Evolutionary conservation across 1,140 invertebrate species (phyloP), one percentile per base, ranked within the genome.

Genomic region (Drosophila serrata): DNA sequence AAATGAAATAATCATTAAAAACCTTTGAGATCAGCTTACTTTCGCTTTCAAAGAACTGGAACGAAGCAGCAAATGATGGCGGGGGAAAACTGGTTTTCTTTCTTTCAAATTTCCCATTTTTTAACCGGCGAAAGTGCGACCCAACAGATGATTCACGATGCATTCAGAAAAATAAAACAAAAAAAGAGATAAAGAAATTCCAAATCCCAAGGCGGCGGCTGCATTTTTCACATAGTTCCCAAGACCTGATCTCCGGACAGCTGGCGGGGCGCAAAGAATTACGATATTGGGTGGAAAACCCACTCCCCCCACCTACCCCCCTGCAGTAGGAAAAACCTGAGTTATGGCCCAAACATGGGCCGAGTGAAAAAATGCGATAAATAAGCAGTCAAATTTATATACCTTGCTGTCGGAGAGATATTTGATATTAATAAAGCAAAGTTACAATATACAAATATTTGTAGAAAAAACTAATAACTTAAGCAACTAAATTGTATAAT

Each of bases 91-190:
- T 65, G 65, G 65, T 65, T 22, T 35, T 12, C 15, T 12, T 22
- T 57, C 12, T 19, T 31, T 13, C 8, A 6, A 13, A 33, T 51
- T 33, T 51, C n/a, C n/a, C 49, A 35, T 4, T 29, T 48, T 48
- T 53, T 13, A 15, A 15, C 13, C 45, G 31, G 62, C 37, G 65
- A 69, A 69, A 69, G 65, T 69, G 37, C 46, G n/a, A 22, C 65
- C 45, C 45, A 46, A 22, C 31, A 51, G 33, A 56, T 72, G 63
- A 72, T 48, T 69, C 68, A 72, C 19, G 27, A 48, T 72, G 68
- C 67, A 72, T 42, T 35, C 22, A 49, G 11, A 17, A 17, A 17
- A 27, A 27, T 15, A n/a, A 6, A 0, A 29, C 6, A 49, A 12
- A 48, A 9, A 42, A 43, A 27, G n/a, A n/a, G 19, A 42, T 11